Base-by-base conservation (phyloP, 2,888 invertebrate genomes). In the Neoitamus cyanurus region DNA sequence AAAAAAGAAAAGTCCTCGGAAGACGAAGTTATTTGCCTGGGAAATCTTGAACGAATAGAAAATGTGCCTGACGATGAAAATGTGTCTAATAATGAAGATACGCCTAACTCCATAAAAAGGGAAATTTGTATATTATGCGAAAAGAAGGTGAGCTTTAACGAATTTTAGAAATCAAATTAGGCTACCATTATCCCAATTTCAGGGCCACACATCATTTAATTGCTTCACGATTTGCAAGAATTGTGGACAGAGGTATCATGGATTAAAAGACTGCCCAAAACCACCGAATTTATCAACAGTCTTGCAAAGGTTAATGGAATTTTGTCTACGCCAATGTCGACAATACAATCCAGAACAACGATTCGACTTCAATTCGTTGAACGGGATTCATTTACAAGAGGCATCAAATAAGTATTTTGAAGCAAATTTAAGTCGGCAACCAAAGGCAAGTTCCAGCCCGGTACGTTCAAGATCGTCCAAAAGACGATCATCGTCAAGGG, bases 1-100 rank as follows among this genome's bases (percentile, higher is more conserved):
- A 69, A 77, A 69, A 42, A 7, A n/a, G 15, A 72, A 37, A 42
- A 30, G 15, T n/a, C n/a, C 0, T 86, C 84, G 0, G 89, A 89
- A 75, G 90, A 90, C 13, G 90, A 91, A 83, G 90, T 90, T 5
- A 88, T 91, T 4, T 91, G 90, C 36, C 83, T 91, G 37, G 90
- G 90, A 1, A 86, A 88, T 28, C 58, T 87, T 4, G 88, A 87
- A 13, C 88, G 87, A 11, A 13, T 87, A 31, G 85, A 87, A 83
- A 85, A 86, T 84, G 84, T 88, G 0, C 36, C 85, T 0, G 25
- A 84, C 3, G 37, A 58, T 36, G 68, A 3, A 2, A 42, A 70
- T 15, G 7, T n/a, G n/a, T n/a, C 34, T 34, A 34, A 34, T 3
- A 34, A 34, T 34, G 34, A 34, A 5, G 7, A 34, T 34, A 34